Evolutionary conservation across 1,140 invertebrate genomes (phyloP).

Genomic region (Sitophilus oryzae): DNA sequence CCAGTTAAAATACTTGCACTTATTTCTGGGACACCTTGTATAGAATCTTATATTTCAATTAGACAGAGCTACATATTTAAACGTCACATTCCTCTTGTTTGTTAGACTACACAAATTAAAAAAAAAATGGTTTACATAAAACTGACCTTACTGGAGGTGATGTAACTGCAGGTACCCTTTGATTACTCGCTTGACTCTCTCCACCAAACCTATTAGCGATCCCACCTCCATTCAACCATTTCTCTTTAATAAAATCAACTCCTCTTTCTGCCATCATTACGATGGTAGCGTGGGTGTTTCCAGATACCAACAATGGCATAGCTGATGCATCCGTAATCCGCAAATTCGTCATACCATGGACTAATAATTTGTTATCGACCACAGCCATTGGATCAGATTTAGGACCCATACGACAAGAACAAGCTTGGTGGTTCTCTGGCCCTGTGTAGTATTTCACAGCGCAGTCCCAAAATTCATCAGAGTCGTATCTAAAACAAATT

Average conservation of each 20-base stretch:
- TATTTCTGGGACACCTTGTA: too few species aligned
- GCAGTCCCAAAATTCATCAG: conserved; percentile 77
- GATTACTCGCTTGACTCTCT: not conserved
- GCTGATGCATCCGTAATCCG: conserved; percentile 73
- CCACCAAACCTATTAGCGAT: conserved; percentile 18
- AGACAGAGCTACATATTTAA: too few species aligned
- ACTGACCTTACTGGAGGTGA: not conserved
- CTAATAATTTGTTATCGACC: conserved; percentile 63
- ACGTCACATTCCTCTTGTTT: too few species aligned
- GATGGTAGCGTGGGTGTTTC: conserved; percentile 74
- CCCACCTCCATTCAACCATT: conserved; percentile 38
- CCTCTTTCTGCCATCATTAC: conserved; percentile 82
- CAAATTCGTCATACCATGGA: conserved; percentile 63
- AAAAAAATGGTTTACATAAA: not conserved
- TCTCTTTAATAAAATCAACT: conserved; percentile 68
- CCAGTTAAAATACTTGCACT: too few species aligned
- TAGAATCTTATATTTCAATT: too few species aligned
- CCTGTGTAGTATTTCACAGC: conserved; percentile 67
- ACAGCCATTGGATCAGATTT: conserved; percentile 60
- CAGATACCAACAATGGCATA: conserved; percentile 69
- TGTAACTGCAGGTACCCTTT: conserved; percentile 9
- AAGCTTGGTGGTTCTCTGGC: conserved; percentile 80
- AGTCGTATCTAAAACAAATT: conserved; percentile 57
- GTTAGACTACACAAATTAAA: too few species aligned
- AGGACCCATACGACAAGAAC: conserved; percentile 76